These are phyloP conservation scores for Ladona fulva DNA, from an alignment of 1,140 invertebrate species.

Conservation along the genomic window DNA sequence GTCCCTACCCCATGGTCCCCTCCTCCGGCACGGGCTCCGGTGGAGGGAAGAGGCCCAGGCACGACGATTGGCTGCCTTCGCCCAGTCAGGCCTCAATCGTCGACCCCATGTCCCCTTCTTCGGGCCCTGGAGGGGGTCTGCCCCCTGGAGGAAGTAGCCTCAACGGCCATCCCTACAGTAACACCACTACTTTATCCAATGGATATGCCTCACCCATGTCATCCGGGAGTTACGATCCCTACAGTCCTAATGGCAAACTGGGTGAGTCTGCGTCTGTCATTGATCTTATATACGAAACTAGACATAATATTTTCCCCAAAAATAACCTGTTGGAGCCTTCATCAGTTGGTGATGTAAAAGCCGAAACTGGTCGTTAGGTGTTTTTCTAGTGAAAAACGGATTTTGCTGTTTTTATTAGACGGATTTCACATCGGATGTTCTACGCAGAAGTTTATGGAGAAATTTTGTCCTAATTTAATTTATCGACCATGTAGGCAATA, in stretches of 20 bases:
- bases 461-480: no score
- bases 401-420: no score
- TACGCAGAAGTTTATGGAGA: no score
- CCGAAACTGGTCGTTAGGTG: no score
- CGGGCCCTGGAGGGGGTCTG: constrained; percentile 33
- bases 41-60: constrained; percentile 33
- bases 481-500: no score
- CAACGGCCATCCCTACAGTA: constrained; percentile 41
- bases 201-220: constrained; percentile 76
- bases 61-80: constrained; percentile 35
- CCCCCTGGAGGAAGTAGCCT: neutral
- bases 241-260: constrained; percentile 77
- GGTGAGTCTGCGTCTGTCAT: constrained; percentile 50
- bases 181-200: constrained; percentile 48
- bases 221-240: constrained; percentile 73
- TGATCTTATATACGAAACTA: no score
- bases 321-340: no score
- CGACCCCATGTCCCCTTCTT: constrained; percentile 48
- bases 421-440: no score
- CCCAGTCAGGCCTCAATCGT: constrained; percentile 41
- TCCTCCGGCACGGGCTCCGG: constrained; percentile 28
- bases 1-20: constrained; percentile 19
- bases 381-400: no score
- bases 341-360: no score
- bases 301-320: no score